Evolutionary conservation across 2,888 invertebrate genomes (phyloP).

Genomic region (Hoplodrina ambigua): DNA sequence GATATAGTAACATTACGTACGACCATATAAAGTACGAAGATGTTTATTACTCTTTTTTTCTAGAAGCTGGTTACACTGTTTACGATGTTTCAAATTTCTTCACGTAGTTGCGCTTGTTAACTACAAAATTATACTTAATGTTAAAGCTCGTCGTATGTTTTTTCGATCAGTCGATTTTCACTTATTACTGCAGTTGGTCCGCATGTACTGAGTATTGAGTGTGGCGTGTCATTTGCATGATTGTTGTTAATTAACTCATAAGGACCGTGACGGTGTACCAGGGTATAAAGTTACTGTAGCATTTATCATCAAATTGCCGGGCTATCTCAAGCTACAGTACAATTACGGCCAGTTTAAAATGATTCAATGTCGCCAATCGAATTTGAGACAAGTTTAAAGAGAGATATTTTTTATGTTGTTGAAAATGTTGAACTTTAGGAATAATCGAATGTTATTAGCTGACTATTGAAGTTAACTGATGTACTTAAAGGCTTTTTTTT

Average conservation of each 20-base stretch:
- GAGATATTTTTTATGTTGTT: constrained; percentile 15
- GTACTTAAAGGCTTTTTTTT: background rate
- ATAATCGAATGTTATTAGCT: constrained; percentile 21
- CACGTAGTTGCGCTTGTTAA: constrained; percentile 62
- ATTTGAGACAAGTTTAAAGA: constrained; percentile 47
- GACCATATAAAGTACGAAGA: background rate
- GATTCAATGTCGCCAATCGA: constrained; percentile 70
- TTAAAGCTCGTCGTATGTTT: constrained; percentile 48
- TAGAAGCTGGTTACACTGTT: constrained; percentile 38
- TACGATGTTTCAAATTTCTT: constrained; percentile 54
- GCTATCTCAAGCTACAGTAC: constrained; percentile 67
- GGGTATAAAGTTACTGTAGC: constrained; percentile 66
- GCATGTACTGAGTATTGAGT: constrained; percentile 61
- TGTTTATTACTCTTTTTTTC: constrained; percentile 13
- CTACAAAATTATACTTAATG: constrained; percentile 62
- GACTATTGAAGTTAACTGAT: constrained; percentile 22
- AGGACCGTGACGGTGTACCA: constrained; percentile 79
- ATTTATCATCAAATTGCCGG: constrained; percentile 79
- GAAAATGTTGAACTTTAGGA: constrained; percentile 23
- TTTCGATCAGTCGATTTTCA: constrained; percentile 60
- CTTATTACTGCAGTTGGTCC: constrained; percentile 56
- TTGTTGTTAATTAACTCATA: constrained; percentile 80
- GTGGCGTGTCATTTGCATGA: constrained; percentile 79
- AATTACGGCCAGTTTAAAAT: constrained; percentile 74
- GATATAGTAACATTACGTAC: constrained; percentile 15